These are phyloP conservation scores for Tachina lurida DNA, from an alignment of 2,888 invertebrate genomes.

Conservation along the genomic window DNA sequence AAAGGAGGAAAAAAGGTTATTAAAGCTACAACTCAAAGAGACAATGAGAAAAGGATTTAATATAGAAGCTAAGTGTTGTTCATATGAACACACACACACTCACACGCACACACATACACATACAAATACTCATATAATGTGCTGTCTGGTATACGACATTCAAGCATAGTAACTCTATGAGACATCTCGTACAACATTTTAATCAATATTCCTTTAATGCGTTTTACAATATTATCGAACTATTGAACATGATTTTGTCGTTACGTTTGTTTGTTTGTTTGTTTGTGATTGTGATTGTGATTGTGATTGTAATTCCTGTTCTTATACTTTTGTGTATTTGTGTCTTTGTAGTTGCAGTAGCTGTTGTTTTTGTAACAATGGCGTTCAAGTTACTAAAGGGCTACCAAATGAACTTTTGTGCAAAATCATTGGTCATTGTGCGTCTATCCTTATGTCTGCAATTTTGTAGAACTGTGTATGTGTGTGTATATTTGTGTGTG, in stretches of 20 bases:
- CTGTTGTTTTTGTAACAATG: conserved; percentile 31
- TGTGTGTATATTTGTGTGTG: not conserved
- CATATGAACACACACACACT: not conserved
- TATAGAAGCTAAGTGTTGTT: too few species aligned
- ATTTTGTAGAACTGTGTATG: not conserved
- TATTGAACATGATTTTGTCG: conserved; percentile 47
- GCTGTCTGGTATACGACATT: not conserved
- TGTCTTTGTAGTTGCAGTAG: not conserved
- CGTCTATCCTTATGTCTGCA: not conserved
- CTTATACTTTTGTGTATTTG: not conserved
- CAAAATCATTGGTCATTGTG: conserved; percentile 43
- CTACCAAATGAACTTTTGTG: conserved; percentile 56
- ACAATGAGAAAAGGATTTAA: too few species aligned
- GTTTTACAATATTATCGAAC: conserved; percentile 54
- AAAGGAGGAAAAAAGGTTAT: too few species aligned
- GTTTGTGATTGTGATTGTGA: not conserved
- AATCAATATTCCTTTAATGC: conserved; percentile 59
- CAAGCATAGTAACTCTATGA: not conserved
- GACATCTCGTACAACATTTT: conserved; percentile 41
- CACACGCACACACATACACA: not conserved
- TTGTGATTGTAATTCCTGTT: not conserved
- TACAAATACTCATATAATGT: not conserved
- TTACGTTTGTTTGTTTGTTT: not conserved
- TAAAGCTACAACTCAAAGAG: too few species aligned
- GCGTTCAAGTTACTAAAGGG: conserved; percentile 55